Base-by-base conservation (phyloP, 2,113 vertebrate genomes). In the Rhineura floridana region DNA sequence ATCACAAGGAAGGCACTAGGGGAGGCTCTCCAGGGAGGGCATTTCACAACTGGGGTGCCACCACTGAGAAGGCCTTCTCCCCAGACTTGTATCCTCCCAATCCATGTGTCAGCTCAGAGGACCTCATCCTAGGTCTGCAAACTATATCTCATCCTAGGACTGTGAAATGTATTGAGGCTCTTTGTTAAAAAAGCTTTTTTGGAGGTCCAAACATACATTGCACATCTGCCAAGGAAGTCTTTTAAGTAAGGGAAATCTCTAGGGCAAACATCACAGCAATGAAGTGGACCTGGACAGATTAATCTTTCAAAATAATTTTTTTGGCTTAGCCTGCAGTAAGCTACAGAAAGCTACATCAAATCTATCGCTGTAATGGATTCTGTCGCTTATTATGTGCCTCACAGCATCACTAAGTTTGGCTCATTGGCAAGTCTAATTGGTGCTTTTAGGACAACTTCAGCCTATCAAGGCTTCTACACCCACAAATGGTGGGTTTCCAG, bases 361-460 rank as follows among this genome's bases (percentile, higher is more conserved):
- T 1, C 76, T 50, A 2, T 0, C 11, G 21, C 0, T 1, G 19
- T 3, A 63, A 83, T 88, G 77, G 46, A 3, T 55, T 11, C 39
- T 2, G 1, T 17, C 55, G 1, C 2, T n/a, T 84, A 72, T 94
- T 85, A 70, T 92, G 91, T 87, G 72, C 62, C 85, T 91, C 39
- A n/a, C 88, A 93, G 93, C 73, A 83, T 72, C 82, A n/a, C 73
- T 87, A n/a, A 90, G 44, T 65, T 33, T 72, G 62, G 59, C 89
- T 94, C 36, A 55, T 89, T 86, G 83, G 83, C 89, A 83, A 90
- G 93, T 91, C 88, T 75, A 89, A 81, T 87, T 83, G 89, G 79
- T 0, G 5, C 89, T 83, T 88, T 42, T 83, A 84, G 95, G 87
- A 91, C 83, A 94, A 80, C 21, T 79, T 90, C 92, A 92, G 75